A percentile compares a stretch with the other conserved stretches of the same genome.
Evolutionary conservation across 37 sponge, comb jelly and placozoan genomes (phyloP).

Genomic region (Cladorhizidae sp.): DNA sequence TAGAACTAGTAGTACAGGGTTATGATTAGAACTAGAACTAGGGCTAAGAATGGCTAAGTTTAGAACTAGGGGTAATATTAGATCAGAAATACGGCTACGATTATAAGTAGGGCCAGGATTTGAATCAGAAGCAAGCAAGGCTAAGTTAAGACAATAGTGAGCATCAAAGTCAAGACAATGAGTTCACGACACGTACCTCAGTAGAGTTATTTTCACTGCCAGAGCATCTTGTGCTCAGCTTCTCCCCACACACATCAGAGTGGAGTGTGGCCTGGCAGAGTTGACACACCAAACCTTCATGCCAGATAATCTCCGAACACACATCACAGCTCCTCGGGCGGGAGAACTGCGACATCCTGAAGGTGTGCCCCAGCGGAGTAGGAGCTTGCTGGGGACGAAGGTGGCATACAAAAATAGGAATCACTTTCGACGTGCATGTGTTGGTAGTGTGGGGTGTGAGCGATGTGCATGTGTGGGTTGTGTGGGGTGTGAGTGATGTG

Average conservation of each 20-base stretch:
- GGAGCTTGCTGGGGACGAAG: neutral
- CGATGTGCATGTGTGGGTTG: neutral
- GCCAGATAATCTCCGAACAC: slow-evolving; percentile 77
- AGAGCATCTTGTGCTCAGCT: neutral
- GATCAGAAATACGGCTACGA: no score
- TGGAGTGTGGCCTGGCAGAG: slow-evolving; percentile 11
- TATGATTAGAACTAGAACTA: no score
- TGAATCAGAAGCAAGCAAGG: no score
- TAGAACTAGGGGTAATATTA: no score
- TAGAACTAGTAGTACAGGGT: no score
- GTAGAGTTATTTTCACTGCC: neutral
- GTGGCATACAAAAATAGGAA: neutral
- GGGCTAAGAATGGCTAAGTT: no score
- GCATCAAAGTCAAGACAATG: no score
- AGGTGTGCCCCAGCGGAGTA: slow-evolving; percentile 44
- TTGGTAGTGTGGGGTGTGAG: neutral
- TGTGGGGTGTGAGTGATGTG: no score
- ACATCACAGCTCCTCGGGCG: slow-evolving; percentile 59
- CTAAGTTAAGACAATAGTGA: no score
- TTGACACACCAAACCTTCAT: slow-evolving; percentile 49
- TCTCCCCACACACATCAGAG: slow-evolving; percentile 4
- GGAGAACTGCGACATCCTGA: slow-evolving; percentile 5
- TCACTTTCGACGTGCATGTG: neutral
- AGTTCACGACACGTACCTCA: slow-evolving; percentile 6
- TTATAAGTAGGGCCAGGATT: no score